Percentiles rank a stretch among this genome's conserved stretches.
Conservation (phyloP, 1,140 invertebrate species). For the Drosophila navojoa region DNA sequence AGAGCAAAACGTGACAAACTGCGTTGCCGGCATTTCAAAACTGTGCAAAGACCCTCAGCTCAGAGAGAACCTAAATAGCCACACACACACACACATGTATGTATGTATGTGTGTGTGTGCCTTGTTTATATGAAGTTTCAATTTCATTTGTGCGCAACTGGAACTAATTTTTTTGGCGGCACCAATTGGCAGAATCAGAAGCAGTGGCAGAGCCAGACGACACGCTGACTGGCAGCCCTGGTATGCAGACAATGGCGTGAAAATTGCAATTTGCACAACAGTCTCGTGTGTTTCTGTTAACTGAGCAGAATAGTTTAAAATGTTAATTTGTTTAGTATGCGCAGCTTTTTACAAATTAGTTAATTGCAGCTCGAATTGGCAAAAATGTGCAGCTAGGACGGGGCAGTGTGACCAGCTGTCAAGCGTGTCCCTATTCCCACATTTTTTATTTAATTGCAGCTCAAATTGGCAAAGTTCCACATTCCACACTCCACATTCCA, state of each 20-base stretch:
- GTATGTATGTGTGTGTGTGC: neutral
- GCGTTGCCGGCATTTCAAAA: constrained; percentile 24
- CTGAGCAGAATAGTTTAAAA: too few relatives aligned
- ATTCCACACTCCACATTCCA: neutral
- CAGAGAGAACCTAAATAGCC: neutral
- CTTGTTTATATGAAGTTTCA: constrained; percentile 33
- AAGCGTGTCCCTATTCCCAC: too few relatives aligned
- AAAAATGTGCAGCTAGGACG: neutral
- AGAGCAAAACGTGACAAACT: constrained; percentile 50
- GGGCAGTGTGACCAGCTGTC: neutral
- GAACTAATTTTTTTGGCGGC: constrained; percentile 53
- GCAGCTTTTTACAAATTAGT: neutral
- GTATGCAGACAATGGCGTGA: constrained; percentile 40
- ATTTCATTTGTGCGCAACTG: constrained; percentile 53
- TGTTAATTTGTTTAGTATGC: too few relatives aligned
- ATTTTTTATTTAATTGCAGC: neutral
- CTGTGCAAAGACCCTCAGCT: neutral
- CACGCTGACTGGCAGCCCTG: constrained; percentile 43
- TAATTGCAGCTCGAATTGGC: constrained; percentile 6
- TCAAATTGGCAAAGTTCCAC: neutral
- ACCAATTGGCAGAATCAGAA: constrained; percentile 28
- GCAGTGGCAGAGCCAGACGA: constrained; percentile 37
- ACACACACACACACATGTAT: neutral
- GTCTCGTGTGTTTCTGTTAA: constrained; percentile 38
- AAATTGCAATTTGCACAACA: constrained; percentile 65